phyloP scores from a whole-genome alignment of 92 coral and sea anemone genomes.

The Blastomussa wellsi region DNA sequence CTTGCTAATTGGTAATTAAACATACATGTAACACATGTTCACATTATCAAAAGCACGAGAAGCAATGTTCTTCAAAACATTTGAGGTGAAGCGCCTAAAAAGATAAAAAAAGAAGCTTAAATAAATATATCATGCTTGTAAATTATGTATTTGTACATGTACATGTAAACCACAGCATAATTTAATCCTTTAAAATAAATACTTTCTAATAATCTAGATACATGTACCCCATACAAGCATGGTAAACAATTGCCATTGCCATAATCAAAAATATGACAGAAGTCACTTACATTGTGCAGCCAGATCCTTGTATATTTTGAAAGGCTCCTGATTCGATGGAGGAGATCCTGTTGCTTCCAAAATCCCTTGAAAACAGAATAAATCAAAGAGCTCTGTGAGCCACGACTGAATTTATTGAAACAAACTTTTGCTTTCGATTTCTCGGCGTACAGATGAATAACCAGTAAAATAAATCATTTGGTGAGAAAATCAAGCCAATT shows the following conservation, averaged over 20 bases:
- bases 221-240: no score
- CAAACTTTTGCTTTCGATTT: no score
- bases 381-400: no score
- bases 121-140: no score
- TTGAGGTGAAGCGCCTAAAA: constrained; percentile 54
- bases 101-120: not conserved
- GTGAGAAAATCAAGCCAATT: no score
- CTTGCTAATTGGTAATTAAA: not conserved
- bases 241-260: not conserved
- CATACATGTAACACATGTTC: constrained; percentile 61
- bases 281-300: constrained; percentile 70
- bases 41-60: constrained; percentile 67
- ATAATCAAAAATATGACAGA: no score
- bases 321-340: constrained; percentile 79
- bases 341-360: constrained; percentile 73
- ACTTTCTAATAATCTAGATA: no score
- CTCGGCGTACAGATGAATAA: no score
- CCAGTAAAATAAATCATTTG: no score
- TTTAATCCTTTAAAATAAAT: not conserved
- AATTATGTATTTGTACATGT: no score
- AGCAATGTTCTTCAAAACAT: constrained; percentile 62
- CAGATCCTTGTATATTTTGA: constrained; percentile 58
- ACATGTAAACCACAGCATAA: not conserved
- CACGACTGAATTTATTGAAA: no score
- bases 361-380: constrained; percentile 68